Conservation (phyloP, 2,113 vertebrate genomes). For the Salvelinus namaycush region DNA sequence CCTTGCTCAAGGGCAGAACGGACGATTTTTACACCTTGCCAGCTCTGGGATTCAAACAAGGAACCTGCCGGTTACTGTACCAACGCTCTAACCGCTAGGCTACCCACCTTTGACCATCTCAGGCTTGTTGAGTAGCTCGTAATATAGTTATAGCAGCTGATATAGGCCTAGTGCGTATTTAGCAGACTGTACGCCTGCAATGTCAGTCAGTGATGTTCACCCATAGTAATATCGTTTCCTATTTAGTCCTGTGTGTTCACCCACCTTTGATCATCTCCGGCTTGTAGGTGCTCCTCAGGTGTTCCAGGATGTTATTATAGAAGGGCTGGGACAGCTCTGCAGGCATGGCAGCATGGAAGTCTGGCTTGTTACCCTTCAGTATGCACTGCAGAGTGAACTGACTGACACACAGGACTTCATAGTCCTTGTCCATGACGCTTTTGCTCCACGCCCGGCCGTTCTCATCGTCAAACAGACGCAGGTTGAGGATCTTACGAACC, state of each 20-base stretch:
- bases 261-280: slow-evolving; percentile 91
- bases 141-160: too few relatives aligned
- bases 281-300: slow-evolving; percentile 85
- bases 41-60: too few relatives aligned
- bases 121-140: too few relatives aligned
- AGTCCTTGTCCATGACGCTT: slow-evolving; percentile 90
- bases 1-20: too few relatives aligned
- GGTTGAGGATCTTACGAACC: slow-evolving; percentile 93
- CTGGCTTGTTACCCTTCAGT: slow-evolving; percentile 95
- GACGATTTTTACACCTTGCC: too few relatives aligned
- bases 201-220: not conserved
- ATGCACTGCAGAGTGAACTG: slow-evolving; percentile 96
- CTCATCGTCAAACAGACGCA: slow-evolving; percentile 93
- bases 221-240: not conserved
- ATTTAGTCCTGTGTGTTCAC: slow-evolving; percentile 17
- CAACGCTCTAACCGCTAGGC: too few relatives aligned
- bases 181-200: not conserved
- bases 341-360: slow-evolving; percentile 94
- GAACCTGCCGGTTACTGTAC: too few relatives aligned
- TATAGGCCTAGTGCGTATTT: too few relatives aligned
- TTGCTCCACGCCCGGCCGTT: slow-evolving; percentile 89
- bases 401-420: slow-evolving; percentile 92
- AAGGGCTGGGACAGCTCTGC: slow-evolving; percentile 88
- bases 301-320: slow-evolving; percentile 89
- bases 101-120: too few relatives aligned